phyloP scores from a whole-genome alignment of 2,113 vertebrate genomes.

The Psilopsiagon aurifrons region DNA sequence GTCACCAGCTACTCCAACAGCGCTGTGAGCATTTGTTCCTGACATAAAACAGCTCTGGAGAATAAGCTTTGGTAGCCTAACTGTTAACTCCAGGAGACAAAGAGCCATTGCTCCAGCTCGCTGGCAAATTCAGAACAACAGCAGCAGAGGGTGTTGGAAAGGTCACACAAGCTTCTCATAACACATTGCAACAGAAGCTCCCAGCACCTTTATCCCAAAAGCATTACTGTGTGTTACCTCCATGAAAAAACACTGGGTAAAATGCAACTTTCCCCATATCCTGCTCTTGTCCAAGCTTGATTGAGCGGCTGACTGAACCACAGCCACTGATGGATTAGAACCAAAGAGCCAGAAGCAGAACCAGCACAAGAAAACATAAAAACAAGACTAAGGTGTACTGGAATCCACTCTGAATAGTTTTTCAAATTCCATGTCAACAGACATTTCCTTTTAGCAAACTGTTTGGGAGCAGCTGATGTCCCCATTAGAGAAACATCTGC shows the following conservation, averaged over 20 bases:
- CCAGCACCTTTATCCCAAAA: background rate
- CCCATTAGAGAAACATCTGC: slow-evolving; percentile 50
- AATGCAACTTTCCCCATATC: background rate
- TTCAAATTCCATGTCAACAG: slow-evolving; percentile 34
- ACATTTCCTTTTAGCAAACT: slow-evolving; percentile 45
- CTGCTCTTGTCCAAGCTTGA: background rate
- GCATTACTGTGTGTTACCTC: background rate
- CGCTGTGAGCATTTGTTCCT: background rate
- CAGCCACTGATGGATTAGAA: background rate
- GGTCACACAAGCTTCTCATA: background rate
- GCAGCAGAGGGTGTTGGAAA: background rate
- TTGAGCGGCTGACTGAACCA: background rate
- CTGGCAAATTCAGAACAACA: background rate
- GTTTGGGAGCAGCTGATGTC: slow-evolving; percentile 36
- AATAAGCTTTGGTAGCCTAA: background rate
- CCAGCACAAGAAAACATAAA: background rate
- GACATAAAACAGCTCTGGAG: background rate
- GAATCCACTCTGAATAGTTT: slow-evolving; percentile 21
- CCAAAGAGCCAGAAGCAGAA: background rate
- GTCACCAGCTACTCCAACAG: background rate
- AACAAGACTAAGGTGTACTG: background rate
- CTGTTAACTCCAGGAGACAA: background rate
- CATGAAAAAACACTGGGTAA: background rate
- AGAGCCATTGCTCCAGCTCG: background rate
- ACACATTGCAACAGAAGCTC: background rate